Evolutionary conservation across 2,888 invertebrate species (phyloP).

Genomic region (Watsonalla cultraria): DNA sequence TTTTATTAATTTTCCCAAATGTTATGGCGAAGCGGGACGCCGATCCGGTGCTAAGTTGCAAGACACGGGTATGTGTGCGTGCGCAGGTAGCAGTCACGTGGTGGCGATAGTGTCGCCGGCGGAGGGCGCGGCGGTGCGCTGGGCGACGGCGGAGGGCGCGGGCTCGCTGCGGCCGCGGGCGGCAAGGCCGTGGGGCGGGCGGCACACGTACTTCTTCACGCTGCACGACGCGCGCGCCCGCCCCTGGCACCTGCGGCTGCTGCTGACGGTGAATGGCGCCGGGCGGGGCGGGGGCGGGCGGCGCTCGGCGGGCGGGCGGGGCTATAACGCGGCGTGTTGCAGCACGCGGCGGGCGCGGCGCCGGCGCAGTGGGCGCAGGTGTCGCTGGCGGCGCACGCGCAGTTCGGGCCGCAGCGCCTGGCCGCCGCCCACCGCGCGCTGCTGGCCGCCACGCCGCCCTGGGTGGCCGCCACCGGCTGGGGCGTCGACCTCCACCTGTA

Average conservation of each 20-base stretch:
- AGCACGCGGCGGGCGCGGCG: background rate
- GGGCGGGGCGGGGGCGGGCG: constrained; percentile 6
- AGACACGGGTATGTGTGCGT: constrained; percentile 6
- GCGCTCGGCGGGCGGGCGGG: constrained; percentile 9
- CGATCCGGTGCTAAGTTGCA: no score
- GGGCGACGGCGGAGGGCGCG: constrained; percentile 78
- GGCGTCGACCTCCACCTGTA: constrained; percentile 83
- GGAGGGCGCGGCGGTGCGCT: constrained; percentile 65
- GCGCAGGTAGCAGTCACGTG: constrained; percentile 31
- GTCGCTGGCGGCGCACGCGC: constrained; percentile 79
- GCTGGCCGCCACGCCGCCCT: constrained; percentile 79
- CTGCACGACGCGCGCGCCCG: constrained; percentile 30
- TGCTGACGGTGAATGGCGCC: constrained; percentile 4
- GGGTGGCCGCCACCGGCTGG: constrained; percentile 84
- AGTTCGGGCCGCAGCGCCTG: constrained; percentile 74
- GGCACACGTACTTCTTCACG: constrained; percentile 63
- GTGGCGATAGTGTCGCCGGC: constrained; percentile 80
- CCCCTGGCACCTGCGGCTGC: constrained; percentile 13
- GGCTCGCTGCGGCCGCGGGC: constrained; percentile 43
- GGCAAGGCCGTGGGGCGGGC: constrained; percentile 67
- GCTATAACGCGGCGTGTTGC: constrained; percentile 6
- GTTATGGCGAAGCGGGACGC: no score
- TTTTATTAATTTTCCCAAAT: no score
- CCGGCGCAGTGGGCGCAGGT: constrained; percentile 29
- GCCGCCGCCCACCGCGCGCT: constrained; percentile 72